phyloP scores from a whole-genome alignment of 2,113 vertebrate genomes.

The Lampris megalopsis region DNA sequence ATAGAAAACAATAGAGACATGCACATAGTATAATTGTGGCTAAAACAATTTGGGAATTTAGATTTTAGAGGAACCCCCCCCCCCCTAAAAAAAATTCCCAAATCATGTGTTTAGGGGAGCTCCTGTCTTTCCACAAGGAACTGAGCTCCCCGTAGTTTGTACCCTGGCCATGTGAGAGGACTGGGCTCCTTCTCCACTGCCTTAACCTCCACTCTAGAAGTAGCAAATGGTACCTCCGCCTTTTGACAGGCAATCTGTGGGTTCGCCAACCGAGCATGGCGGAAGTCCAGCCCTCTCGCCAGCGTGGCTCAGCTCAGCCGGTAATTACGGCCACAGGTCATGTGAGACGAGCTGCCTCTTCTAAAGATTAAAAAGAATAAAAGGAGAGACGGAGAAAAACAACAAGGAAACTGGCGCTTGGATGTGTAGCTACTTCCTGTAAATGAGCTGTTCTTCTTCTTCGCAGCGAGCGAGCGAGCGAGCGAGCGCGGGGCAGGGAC shows the following conservation, averaged over 20 bases:
- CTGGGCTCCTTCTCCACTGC: conserved; percentile 1
- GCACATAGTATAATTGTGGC: too few species aligned
- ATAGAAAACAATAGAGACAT: too few species aligned
- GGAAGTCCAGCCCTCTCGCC: conserved; percentile 46
- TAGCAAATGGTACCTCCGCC: conserved; percentile 51
- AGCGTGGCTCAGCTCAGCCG: conserved; percentile 45
- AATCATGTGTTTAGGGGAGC: too few species aligned
- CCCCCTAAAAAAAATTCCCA: too few species aligned
- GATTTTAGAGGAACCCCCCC: too few species aligned
- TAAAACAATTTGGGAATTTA: too few species aligned
- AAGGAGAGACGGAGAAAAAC: not conserved
- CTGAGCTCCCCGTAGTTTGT: too few species aligned
- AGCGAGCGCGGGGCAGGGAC: not conserved
- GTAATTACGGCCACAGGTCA: conserved; percentile 66
- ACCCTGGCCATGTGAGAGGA: too few species aligned
- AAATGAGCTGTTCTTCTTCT: conserved; percentile 13
- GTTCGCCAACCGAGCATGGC: conserved; percentile 67
- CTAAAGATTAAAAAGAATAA: conserved; percentile 8
- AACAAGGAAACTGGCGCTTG: conserved; percentile 1
- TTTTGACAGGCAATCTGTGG: conserved; percentile 65
- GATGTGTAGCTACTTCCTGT: conserved; percentile 11
- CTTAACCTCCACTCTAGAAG: conserved; percentile 39
- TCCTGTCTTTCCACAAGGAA: too few species aligned
- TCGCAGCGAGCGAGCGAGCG: not conserved
- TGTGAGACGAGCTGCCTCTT: conserved; percentile 53